Evolutionary conservation across 1,140 invertebrate genomes (phyloP).

Genomic region (Ericerus pela): DNA sequence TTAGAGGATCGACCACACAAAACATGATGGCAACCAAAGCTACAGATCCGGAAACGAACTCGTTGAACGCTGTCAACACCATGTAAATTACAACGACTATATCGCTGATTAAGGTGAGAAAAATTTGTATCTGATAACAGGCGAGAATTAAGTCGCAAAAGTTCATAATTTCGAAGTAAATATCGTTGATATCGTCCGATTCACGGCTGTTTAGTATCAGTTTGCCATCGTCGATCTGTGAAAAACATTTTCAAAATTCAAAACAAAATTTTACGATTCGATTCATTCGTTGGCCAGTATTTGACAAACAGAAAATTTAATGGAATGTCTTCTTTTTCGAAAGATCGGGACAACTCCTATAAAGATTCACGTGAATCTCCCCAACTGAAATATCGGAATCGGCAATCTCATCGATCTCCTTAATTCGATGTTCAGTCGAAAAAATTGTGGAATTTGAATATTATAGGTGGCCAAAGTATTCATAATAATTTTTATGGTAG

Average conservation of each 20-base stretch:
- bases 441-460: no score
- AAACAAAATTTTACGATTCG: background rate
- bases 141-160: background rate
- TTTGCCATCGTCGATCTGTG: background rate
- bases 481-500: no score
- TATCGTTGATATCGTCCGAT: background rate
- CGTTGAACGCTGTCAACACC: conserved; percentile 1
- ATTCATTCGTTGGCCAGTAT: no score
- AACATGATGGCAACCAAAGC: background rate
- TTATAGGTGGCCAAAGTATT: no score
- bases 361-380: no score
- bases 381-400: no score
- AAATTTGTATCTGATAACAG: background rate
- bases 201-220: background rate
- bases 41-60: background rate
- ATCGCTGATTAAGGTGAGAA: background rate
- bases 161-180: background rate
- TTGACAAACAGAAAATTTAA: no score
- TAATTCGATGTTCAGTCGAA: no score
- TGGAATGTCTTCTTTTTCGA: no score
- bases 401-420: no score
- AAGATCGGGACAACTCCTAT: no score
- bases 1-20: background rate
- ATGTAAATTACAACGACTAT: background rate
- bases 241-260: background rate